Evolutionary conservation across 2,113 vertebrate genomes (phyloP), one percentile per base, ranked within the genome.

Genomic region (Ceuthmochares aereus): DNA sequence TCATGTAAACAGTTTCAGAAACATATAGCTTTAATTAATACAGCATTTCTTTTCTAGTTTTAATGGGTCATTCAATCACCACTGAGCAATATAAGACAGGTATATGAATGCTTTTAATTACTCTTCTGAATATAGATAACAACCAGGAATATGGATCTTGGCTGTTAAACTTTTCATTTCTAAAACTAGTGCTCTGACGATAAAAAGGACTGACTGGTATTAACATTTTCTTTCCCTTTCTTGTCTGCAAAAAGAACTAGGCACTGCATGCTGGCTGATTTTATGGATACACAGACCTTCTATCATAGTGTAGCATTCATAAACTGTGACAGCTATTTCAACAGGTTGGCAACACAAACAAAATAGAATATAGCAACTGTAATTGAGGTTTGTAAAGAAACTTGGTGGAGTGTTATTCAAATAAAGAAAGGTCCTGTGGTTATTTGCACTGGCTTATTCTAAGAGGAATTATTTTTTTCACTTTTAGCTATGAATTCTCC

Each of bases 311-410:
- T 30, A 54, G 51, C 56, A 87, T 77, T 93, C 77, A 72, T 37
- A 85, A 79, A 70, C n/a, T 5, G 9, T 58, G 74, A 66, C 78
- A 89, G 70, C 26, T 94, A 84, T 92, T 93, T 58, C 88, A 89
- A 93, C 78, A 73, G 56, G 49, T 30, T 94, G 77, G 93, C 67
- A 96, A 85, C 90, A 58, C 91, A 95, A 95, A 42, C 49, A 87
- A 94, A 75, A 76, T 59, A 69, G 80, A 89, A 34, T 27, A 51
- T 19, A 82, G 55, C 27, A 94, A 93, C 49, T 67, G 68, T 68
- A 86, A 89, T 66, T 89, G 62, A 52, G 20, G 21, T 63, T 95
- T 91, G 56, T 69, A 49, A 93, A 81, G 59, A 60, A 58, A 29
- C 36, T n/a, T 54, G 7, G 58, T 34, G 32, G 25, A 77, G n/a